Conservation (phyloP, 2,888 invertebrate genomes). For the Pachycephus smyrnensis region DNA sequence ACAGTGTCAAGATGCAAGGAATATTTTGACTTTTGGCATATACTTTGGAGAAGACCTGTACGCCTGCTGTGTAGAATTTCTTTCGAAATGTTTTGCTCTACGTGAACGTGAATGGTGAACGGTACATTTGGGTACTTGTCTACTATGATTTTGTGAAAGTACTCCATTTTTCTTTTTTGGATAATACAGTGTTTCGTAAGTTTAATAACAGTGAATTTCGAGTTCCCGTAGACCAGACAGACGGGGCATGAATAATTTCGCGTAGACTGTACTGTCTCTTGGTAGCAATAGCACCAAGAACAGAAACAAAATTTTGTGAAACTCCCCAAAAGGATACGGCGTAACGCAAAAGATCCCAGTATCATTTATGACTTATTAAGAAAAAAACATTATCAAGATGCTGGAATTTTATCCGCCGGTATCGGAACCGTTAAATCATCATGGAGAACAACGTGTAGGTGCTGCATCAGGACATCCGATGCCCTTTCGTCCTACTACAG, state of each 20-base stretch:
- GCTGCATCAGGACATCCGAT: constrained; percentile 42
- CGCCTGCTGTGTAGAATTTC: background rate
- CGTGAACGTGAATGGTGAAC: background rate
- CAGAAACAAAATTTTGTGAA: background rate
- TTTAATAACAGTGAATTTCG: background rate
- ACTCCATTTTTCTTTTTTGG: background rate
- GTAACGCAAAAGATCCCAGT: background rate
- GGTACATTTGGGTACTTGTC: background rate
- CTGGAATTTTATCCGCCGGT: constrained; percentile 76
- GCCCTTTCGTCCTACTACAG: constrained; percentile 47
- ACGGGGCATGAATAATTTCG: background rate
- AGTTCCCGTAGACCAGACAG: background rate
- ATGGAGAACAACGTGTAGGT: constrained; percentile 36
- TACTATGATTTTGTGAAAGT: background rate
- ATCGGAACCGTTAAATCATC: constrained; percentile 45
- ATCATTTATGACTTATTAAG: background rate
- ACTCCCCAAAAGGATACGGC: background rate
- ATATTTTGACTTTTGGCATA: background rate
- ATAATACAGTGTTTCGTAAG: background rate
- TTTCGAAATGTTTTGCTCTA: background rate
- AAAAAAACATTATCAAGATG: constrained; percentile 67
- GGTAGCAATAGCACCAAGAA: background rate
- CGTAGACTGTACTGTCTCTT: background rate
- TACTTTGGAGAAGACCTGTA: background rate
- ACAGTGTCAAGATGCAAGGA: background rate